These are phyloP conservation scores for Cephalotes varians DNA, from an alignment of 2,888 invertebrate species.

Conservation along the genomic window DNA sequence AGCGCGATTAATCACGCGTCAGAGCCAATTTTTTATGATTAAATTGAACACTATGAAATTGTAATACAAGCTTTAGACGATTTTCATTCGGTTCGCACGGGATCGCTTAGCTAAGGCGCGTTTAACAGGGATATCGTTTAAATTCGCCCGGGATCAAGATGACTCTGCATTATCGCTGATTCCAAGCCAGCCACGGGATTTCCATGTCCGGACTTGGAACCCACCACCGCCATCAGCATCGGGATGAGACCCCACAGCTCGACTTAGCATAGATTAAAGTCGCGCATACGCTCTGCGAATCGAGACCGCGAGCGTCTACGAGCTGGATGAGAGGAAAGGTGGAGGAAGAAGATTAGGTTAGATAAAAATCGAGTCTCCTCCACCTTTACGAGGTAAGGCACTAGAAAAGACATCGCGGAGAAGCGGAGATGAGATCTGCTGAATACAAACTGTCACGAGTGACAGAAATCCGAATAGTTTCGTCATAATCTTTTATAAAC, in stretches of 20 bases:
- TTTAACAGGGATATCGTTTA: constrained; percentile 78
- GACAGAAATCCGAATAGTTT: constrained; percentile 4
- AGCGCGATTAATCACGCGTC: neutral
- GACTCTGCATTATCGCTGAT: constrained; percentile 82
- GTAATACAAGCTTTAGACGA: constrained; percentile 41
- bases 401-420: constrained; percentile 8
- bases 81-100: constrained; percentile 62
- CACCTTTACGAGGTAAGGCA: constrained; percentile 70
- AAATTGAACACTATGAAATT: neutral
- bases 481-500: constrained; percentile 36
- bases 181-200: constrained; percentile 84
- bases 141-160: constrained; percentile 74
- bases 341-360: constrained; percentile 62
- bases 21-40: neutral
- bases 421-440: constrained; percentile 29
- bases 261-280: constrained; percentile 77
- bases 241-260: constrained; percentile 70
- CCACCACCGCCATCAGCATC: constrained; percentile 74
- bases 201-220: constrained; percentile 81
- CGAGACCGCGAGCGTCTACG: constrained; percentile 52
- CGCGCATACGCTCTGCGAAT: constrained; percentile 64
- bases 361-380: constrained; percentile 73
- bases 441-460: constrained; percentile 32
- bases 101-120: constrained; percentile 74
- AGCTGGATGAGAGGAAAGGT: constrained; percentile 2